Evolutionary conservation across 2,797 vertebrate species (phyloP), one percentile per base, ranked within the genome.

Genomic region (Tamandua tetradactyla): DNA sequence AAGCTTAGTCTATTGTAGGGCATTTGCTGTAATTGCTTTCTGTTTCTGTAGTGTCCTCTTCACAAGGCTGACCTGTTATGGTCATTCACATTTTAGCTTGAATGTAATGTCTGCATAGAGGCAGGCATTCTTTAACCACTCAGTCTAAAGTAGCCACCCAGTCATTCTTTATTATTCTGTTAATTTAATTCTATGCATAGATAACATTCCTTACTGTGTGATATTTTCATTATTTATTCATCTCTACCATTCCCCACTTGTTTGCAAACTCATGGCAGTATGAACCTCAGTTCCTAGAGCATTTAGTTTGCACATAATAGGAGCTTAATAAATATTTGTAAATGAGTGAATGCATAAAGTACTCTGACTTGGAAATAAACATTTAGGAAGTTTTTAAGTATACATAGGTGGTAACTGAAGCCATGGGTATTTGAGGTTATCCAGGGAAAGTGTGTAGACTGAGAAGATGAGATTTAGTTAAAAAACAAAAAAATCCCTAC

Each of bases 361-460:
- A 37, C 92, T 92, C 40, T 89, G 59, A 79, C 49, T 32, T 80
- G 20, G 66, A 66, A 23, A 40, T 92, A 72, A 42, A 83, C 69
- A 91, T 85, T 87, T 80, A 64, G 44, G 71, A 79, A n/a, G 37
- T 59, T 84, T n/a, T 74, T 89, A 72, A 30, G 71, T 87, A 9
- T 52, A 69, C 27, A 32, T 49, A 49, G 10, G 5, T 69, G 75
- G 20, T 37, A 64, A 40, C 52, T 75, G 40, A 94, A 93, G 40
- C 40, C 12, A 15, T 76, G 10, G 40, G 11, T 74, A 27, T 61
- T 83, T 87, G 57, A 57, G 44, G 49, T 15, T 35, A 42, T 78
- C 47, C 13, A 42, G 40, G 62, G n/a, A 47, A 52, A 85, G n/a
- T 78, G 57, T 35, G 69, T 72, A 92, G 49, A 78, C 23, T 72